phyloP scores from a whole-genome alignment of 2,888 invertebrate genomes.

The Oligia latruncula region DNA sequence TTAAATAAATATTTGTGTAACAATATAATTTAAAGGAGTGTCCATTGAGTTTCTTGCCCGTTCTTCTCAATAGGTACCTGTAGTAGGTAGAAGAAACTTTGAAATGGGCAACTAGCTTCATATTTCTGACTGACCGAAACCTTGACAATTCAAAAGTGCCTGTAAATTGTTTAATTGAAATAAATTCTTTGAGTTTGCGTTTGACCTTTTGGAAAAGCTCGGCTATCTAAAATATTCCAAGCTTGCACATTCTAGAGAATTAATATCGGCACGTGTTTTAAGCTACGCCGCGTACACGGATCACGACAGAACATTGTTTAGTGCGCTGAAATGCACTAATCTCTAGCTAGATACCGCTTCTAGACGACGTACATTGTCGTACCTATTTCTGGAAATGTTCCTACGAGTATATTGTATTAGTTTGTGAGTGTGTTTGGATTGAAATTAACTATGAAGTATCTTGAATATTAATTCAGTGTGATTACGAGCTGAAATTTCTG shows the following conservation, averaged over 20 bases:
- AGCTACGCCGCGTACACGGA: not conserved
- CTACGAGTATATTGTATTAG: not conserved
- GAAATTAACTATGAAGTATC: conserved; percentile 11
- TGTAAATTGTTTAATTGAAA: too few relatives aligned
- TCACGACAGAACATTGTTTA: conserved; percentile 16
- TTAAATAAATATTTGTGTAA: too few relatives aligned
- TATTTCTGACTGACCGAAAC: too few relatives aligned
- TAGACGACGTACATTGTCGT: conserved; percentile 7
- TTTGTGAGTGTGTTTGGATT: not conserved
- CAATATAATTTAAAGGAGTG: too few relatives aligned
- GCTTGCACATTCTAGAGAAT: conserved; percentile 4
- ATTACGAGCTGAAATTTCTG: not conserved
- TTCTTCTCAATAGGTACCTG: too few relatives aligned
- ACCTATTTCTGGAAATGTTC: conserved; percentile 16
- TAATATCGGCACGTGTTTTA: conserved; percentile 25
- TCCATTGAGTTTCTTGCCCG: too few relatives aligned
- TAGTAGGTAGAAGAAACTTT: too few relatives aligned
- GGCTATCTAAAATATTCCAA: not conserved
- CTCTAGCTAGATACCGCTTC: conserved; percentile 21
- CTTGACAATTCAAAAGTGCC: too few relatives aligned
- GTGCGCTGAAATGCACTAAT: conserved; percentile 44
- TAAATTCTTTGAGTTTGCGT: not conserved
- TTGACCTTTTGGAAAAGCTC: not conserved
- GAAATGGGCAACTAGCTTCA: too few relatives aligned
- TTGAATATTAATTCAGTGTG: not conserved